Base-by-base conservation (phyloP, 2,797 vertebrate genomes). In the Falco novaeseelandiae region DNA sequence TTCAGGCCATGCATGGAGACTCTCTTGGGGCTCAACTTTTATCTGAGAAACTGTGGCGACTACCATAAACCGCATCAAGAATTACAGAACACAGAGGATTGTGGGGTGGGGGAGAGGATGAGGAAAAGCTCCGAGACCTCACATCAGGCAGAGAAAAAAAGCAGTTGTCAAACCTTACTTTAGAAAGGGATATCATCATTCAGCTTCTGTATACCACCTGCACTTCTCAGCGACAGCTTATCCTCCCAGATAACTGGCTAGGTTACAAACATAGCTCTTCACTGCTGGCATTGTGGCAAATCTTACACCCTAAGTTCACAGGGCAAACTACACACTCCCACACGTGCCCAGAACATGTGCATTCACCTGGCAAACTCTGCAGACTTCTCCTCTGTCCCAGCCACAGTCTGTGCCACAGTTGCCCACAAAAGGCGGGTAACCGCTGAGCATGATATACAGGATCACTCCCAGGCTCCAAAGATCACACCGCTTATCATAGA, bases 391-490 rank as follows among this genome's bases (percentile, higher is more conserved):
- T 70, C 98, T 96, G 96, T 99, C 98, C 98, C 98, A 99, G 96
- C 98, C 98, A 72, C 98, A 99, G 92, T 98, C 98, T 0, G 98
- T 93, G 82, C 98, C 98, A 3, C 98, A 99, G 95, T 98, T 98
- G 42, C 98, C 98, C 83, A 98, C 98, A 6, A 99, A 99, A 67
- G 98, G 98, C 0, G 98, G 98, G 73, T 98, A 98, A 62, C 98
- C 98, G 27, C 98, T 99, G 90, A 99, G 98, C 98, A 99, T 98
- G 97, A 98, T 99, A 96, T 99, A 99, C 51, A 98, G 97, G 63
- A 99, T 98, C 89, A 99, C 98, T 1, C 98, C 98, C 86, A 99
- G 96, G 86, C 98, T 99, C 98, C 98, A 99, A 40, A 99, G 97
- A 38, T 99, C 98, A 92, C 98, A 99, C 14, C 98, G 98, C 95